A percentile compares a stretch with the other conserved stretches of the same genome.
Evolutionary conservation across 1,140 invertebrate genomes (phyloP).

Genomic region (Drusus annulatus): DNA sequence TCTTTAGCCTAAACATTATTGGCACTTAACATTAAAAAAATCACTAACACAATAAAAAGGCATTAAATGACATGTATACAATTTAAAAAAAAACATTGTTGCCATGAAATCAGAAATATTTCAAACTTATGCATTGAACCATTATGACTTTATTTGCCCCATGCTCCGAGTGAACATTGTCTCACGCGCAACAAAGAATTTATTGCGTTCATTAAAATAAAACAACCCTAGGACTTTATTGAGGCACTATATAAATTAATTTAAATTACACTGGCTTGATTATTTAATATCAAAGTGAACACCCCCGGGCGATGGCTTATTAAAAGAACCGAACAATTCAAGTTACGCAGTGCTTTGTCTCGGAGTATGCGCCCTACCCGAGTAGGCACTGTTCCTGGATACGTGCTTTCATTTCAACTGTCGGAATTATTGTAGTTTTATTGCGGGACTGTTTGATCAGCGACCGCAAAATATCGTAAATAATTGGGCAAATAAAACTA

Average conservation of each 20-base stretch:
- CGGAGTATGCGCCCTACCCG: neutral
- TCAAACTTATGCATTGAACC: too few relatives aligned
- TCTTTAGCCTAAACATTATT: too few relatives aligned
- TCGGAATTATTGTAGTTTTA: conserved; percentile 18
- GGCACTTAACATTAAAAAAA: too few relatives aligned
- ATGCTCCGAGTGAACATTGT: conserved; percentile 7
- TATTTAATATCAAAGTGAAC: conserved; percentile 27
- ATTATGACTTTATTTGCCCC: neutral
- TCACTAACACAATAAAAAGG: too few relatives aligned
- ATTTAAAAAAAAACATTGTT: too few relatives aligned
- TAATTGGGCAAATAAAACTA: conserved; percentile 34
- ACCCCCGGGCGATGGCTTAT: conserved; percentile 15
- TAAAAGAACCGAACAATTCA: conserved; percentile 23
- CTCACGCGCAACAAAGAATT: conserved; percentile 26
- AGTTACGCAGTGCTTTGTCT: neutral
- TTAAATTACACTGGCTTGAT: conserved; percentile 34
- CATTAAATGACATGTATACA: too few relatives aligned
- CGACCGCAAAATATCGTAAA: conserved; percentile 26
- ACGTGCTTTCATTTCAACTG: conserved; percentile 24
- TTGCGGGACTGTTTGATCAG: conserved; percentile 22
- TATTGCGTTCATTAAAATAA: conserved; percentile 38
- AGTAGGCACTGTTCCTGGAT: neutral
- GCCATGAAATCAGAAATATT: too few relatives aligned
- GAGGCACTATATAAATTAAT: conserved; percentile 35
- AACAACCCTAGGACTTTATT: conserved; percentile 27